These are phyloP conservation scores for Ciconia nigra DNA, from an alignment of 2,797 vertebrate species.

Conservation along the genomic window DNA sequence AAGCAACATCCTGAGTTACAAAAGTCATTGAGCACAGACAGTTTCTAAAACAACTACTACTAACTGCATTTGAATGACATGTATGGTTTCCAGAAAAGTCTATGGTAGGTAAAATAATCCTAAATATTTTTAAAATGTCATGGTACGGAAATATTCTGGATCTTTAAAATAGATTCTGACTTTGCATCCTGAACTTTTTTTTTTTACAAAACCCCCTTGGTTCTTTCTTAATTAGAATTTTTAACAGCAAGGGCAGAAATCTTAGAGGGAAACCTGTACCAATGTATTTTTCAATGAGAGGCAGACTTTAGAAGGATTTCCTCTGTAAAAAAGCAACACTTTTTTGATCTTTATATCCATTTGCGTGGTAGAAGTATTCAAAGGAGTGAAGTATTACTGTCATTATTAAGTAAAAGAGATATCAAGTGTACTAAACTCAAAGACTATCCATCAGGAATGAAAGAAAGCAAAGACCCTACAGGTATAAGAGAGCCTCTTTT, in stretches of 20 bases:
- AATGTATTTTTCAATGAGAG: neutral
- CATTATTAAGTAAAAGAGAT: slow-evolving; percentile 46
- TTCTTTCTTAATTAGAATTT: neutral
- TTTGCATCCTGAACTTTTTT: neutral
- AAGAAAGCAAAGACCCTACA: slow-evolving; percentile 47
- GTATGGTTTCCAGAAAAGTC: neutral
- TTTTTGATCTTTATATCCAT: slow-evolving; percentile 34
- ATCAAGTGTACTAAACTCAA: slow-evolving; percentile 26
- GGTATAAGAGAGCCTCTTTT: neutral
- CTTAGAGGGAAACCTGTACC: neutral
- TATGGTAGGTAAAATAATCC: neutral
- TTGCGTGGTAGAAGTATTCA: slow-evolving; percentile 44
- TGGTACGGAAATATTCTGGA: neutral
- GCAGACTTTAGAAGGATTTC: neutral
- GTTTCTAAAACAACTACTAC: neutral
- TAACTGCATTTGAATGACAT: neutral
- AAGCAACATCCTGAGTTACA: neutral
- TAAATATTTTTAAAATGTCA: neutral
- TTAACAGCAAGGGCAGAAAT: neutral
- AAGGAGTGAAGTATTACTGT: slow-evolving; percentile 1
- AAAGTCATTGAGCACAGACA: neutral
- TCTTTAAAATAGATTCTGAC: neutral
- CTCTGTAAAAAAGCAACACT: neutral
- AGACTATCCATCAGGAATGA: slow-evolving; percentile 51
- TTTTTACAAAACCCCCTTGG: neutral